Conservation (phyloP, 2,113 vertebrate species). For the Pelusios castaneus region DNA sequence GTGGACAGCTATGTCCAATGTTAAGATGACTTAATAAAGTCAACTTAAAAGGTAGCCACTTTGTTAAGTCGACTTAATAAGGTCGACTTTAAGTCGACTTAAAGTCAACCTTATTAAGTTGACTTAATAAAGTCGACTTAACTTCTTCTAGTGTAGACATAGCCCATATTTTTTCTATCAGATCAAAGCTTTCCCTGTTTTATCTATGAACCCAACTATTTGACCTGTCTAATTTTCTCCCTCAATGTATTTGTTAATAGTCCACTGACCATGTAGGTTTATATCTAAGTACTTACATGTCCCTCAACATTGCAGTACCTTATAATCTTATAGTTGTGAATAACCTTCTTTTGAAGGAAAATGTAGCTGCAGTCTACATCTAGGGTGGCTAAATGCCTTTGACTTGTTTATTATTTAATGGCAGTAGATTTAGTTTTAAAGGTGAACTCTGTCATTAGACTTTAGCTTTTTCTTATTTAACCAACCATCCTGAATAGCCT, state of each 20-base stretch:
- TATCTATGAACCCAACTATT: not conserved
- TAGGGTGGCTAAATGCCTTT: not conserved
- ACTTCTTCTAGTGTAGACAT: too few relatives aligned
- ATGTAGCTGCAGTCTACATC: not conserved
- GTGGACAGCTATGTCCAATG: too few relatives aligned
- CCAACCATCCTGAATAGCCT: rapidly evolving
- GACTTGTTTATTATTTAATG: not conserved
- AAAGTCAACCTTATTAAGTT: too few relatives aligned
- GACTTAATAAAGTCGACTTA: too few relatives aligned
- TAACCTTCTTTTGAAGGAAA: not conserved
- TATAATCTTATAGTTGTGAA: not conserved
- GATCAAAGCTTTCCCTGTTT: not conserved
- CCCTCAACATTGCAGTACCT: not conserved
- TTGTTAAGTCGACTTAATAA: too few relatives aligned
- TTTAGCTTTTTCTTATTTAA: not conserved
- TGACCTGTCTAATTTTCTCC: not conserved
- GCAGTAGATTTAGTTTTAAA: not conserved
- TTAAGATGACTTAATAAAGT: too few relatives aligned
- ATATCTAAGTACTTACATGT: not conserved
- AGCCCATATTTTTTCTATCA: not conserved
- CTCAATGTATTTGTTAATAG: not conserved
- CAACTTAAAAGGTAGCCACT: too few relatives aligned
- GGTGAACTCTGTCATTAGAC: not conserved
- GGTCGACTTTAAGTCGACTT: too few relatives aligned
- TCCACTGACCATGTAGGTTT: not conserved